phyloP scores from a whole-genome alignment of 2,888 invertebrate genomes.

The Celastrina argiolus region DNA sequence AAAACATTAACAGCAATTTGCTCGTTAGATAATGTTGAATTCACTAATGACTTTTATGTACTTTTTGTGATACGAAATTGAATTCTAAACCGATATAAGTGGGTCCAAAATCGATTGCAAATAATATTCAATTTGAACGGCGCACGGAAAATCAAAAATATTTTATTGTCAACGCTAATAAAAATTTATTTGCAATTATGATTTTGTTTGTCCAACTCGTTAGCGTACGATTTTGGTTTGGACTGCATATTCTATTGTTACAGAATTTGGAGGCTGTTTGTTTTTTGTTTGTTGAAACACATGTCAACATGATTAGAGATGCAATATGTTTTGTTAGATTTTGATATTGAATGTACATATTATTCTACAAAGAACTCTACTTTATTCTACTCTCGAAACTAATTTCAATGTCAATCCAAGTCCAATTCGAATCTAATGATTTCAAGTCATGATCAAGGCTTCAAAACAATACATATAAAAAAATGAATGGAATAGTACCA shows the following conservation, averaged over 20 bases:
- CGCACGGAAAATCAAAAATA: conserved; percentile 12
- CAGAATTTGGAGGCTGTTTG: background rate
- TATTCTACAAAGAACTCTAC: no score
- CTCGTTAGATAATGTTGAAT: conserved; percentile 25
- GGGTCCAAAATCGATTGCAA: background rate
- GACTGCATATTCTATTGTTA: conserved; percentile 10
- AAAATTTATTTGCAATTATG: conserved; percentile 9
- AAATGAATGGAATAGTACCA: no score
- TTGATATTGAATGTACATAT: no score
- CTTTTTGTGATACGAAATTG: background rate
- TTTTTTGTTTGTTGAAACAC: background rate
- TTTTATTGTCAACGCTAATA: conserved; percentile 8
- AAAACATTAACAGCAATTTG: conserved; percentile 24
- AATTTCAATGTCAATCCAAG: no score
- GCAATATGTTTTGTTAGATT: background rate
- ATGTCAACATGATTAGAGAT: conserved; percentile 4
- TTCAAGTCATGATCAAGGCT: no score
- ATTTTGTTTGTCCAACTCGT: background rate
- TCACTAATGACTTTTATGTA: conserved; percentile 24
- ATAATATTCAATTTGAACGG: background rate
- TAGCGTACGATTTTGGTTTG: background rate
- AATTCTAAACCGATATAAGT: background rate
- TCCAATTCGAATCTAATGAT: no score
- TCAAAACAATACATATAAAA: no score
- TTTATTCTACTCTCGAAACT: no score